Percentiles rank a stretch among this genome's conserved stretches.
Evolutionary conservation across 2,113 vertebrate genomes (phyloP).

Genomic region (Carassius auratus): DNA sequence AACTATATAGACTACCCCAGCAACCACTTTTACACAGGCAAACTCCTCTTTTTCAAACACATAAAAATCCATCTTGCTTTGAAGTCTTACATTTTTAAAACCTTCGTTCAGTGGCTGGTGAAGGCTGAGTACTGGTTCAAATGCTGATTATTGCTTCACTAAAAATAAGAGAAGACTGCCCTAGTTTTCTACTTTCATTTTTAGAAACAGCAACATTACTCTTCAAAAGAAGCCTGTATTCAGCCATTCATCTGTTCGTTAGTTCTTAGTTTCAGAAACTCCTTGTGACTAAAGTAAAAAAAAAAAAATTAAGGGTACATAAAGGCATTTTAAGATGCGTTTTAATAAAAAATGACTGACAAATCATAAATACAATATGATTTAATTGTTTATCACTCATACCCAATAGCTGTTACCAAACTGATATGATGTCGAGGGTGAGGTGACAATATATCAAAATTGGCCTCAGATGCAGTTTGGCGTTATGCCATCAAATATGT

Average conservation of each 20-base stretch:
- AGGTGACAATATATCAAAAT: no score
- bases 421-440: no score
- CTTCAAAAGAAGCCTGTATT: not conserved
- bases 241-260: not conserved
- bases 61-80: no score
- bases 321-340: no score
- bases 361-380: no score
- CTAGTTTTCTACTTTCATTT: conserved; percentile 14
- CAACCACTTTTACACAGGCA: not conserved
- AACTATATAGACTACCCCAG: not conserved
- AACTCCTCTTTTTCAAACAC: not conserved
- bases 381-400: no score
- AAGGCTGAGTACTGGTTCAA: conserved; percentile 8
- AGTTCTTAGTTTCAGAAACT: not conserved
- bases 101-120: not conserved
- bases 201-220: conserved; percentile 21
- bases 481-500: no score
- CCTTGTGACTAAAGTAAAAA: not conserved
- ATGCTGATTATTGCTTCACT: conserved; percentile 30
- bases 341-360: no score
- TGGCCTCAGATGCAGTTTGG: no score
- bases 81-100: not conserved
- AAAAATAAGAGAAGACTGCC: conserved; percentile 9
- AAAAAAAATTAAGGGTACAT: no score
- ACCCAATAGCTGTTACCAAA: no score